Percentiles rank a stretch among this genome's conserved stretches.
Conservation (phyloP, 2,113 vertebrate species). For the Felis chaus region DNA sequence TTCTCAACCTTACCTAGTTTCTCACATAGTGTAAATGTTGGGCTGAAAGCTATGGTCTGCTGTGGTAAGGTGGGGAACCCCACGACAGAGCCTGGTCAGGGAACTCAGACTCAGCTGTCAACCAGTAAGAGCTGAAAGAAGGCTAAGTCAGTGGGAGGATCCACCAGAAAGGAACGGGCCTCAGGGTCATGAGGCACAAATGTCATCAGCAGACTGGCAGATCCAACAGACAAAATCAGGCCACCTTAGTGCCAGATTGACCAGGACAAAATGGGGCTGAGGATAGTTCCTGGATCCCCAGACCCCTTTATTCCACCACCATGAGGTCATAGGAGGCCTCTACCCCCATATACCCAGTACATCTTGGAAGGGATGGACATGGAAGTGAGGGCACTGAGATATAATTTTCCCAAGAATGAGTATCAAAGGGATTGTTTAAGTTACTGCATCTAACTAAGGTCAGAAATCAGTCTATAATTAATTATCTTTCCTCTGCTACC, state of each 20-base stretch:
- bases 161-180: neutral
- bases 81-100: neutral
- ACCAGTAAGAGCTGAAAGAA: neutral
- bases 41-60: neutral
- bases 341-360: neutral
- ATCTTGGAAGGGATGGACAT: neutral
- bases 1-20: neutral
- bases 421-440: neutral
- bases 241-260: neutral
- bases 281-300: neutral
- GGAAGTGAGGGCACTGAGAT: neutral
- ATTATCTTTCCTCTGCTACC: neutral
- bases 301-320: neutral
- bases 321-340: neutral
- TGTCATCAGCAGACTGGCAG: neutral
- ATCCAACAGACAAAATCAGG: neutral
- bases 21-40: neutral
- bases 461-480: neutral
- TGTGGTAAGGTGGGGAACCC: neutral
- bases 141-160: neutral
- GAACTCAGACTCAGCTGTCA: neutral
- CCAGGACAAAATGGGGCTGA: neutral
- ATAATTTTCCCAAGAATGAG: neutral
- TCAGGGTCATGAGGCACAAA: neutral
- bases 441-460: neutral